These are phyloP conservation scores for Eutrigla gurnardus DNA, from an alignment of 2,797 vertebrate genomes.

Conservation along the genomic window DNA sequence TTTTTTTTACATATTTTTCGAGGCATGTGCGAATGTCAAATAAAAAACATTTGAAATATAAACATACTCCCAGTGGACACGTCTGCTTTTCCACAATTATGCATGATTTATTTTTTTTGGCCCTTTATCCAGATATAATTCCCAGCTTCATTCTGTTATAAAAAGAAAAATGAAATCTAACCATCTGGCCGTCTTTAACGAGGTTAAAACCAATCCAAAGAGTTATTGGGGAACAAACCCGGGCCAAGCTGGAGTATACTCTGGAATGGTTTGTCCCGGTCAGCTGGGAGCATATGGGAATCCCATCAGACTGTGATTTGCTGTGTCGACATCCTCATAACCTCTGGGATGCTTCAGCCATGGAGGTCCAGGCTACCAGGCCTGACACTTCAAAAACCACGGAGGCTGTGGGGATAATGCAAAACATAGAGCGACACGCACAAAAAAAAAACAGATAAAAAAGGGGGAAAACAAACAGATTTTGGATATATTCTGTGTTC, in stretches of 20 bases:
- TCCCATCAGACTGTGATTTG: conserved; percentile 87
- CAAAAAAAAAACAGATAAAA: background rate
- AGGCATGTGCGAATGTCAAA: background rate
- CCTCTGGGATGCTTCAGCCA: conserved; percentile 85
- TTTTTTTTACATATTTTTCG: background rate
- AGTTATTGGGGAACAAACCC: conserved; percentile 23
- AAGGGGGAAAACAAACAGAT: background rate
- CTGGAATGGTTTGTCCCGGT: conserved; percentile 62
- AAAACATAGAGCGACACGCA: conserved; percentile 65
- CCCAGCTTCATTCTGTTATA: background rate
- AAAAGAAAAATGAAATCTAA: background rate
- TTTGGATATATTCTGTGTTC: background rate
- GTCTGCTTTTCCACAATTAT: background rate
- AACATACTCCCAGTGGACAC: too few relatives aligned
- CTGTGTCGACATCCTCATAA: conserved; percentile 89
- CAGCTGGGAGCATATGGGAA: conserved; percentile 86
- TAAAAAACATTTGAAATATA: background rate
- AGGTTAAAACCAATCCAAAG: conserved; percentile 25
- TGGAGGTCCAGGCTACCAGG: conserved; percentile 81
- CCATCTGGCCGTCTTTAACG: conserved; percentile 5
- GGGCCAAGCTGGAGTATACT: conserved; percentile 37
- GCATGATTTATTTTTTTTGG: background rate
- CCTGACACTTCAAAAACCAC: conserved; percentile 69
- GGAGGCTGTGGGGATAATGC: conserved; percentile 76
- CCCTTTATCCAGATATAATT: background rate